Evolutionary conservation across 2,113 vertebrate genomes (phyloP).

Genomic region (Hyla sarda): DNA sequence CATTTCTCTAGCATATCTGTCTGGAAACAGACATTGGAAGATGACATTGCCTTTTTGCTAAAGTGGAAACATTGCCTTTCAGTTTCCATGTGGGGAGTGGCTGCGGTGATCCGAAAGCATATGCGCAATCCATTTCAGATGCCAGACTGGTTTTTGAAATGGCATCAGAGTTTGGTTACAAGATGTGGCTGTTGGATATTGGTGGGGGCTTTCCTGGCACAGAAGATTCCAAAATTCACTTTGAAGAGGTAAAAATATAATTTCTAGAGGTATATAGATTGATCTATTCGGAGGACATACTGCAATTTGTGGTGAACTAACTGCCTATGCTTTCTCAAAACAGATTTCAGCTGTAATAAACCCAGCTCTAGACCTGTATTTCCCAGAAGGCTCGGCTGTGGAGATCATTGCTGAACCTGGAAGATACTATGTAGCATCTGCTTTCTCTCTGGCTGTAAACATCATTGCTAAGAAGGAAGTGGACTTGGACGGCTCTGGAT

Average conservation of each 20-base stretch:
- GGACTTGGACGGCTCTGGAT: constrained; percentile 62
- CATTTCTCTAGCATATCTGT: no score
- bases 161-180: constrained; percentile 74
- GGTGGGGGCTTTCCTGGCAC: constrained; percentile 74
- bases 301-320: neutral
- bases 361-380: constrained; percentile 77
- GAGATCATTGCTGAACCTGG: constrained; percentile 73
- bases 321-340: neutral
- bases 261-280: neutral
- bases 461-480: constrained; percentile 71
- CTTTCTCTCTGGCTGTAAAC: constrained; percentile 76
- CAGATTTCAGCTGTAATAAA: constrained; percentile 72
- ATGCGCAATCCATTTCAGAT: constrained; percentile 68
- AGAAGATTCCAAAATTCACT: constrained; percentile 66
- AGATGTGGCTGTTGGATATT: constrained; percentile 75
- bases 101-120: constrained; percentile 68
- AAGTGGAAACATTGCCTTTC: constrained; percentile 47
- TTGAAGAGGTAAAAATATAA: constrained; percentile 73
- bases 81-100: constrained; percentile 75
- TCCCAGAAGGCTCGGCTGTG: constrained; percentile 75
- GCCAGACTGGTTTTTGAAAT: constrained; percentile 77
- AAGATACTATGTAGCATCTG: constrained; percentile 75
- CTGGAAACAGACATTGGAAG: neutral
- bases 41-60: neutral
- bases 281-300: neutral